Percentiles rank a stretch among this genome's conserved stretches.
Conservation (phyloP, 2,113 vertebrate species). For the Myxocyprinus asiaticus region DNA sequence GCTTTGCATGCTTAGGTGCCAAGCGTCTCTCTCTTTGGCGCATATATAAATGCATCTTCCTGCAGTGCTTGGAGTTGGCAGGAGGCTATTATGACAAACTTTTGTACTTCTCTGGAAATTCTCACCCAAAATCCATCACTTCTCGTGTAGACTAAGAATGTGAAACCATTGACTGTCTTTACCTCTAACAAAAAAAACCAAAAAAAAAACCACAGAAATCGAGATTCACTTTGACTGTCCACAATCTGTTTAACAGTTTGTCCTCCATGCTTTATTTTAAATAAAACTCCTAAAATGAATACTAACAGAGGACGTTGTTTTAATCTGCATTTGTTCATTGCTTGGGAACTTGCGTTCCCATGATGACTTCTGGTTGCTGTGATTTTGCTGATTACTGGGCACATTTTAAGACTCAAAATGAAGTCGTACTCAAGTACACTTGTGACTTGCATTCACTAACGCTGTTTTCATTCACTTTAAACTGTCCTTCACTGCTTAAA, state of each 20-base stretch:
- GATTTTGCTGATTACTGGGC: slow-evolving; percentile 41
- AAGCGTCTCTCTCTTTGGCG: slow-evolving; percentile 62
- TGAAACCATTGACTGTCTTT: slow-evolving; percentile 51
- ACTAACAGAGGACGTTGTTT: slow-evolving; percentile 66
- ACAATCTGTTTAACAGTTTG: slow-evolving; percentile 41
- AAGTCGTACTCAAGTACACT: slow-evolving; percentile 32
- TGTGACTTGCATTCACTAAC: slow-evolving; percentile 72
- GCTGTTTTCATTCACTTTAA: slow-evolving; percentile 65
- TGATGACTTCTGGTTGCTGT: slow-evolving; percentile 43
- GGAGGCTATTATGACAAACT: slow-evolving; percentile 23
- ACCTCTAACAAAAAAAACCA: slow-evolving; percentile 50
- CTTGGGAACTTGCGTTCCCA: slow-evolving; percentile 41
- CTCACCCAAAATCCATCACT: slow-evolving; percentile 13
- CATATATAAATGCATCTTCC: slow-evolving; percentile 64
- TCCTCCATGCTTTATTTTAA: slow-evolving; percentile 52
- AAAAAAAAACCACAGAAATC: slow-evolving; percentile 42
- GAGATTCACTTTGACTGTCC: slow-evolving; percentile 22
- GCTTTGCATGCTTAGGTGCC: slow-evolving; percentile 79
- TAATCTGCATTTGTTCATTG: slow-evolving; percentile 10
- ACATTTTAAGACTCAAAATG: slow-evolving; percentile 26
- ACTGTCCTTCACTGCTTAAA: slow-evolving; percentile 58
- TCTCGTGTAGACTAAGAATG: slow-evolving; percentile 45
- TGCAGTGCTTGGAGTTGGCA: slow-evolving; percentile 58
- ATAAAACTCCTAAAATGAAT: slow-evolving; percentile 57
- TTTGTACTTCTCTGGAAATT: slow-evolving; percentile 21